Conservation (phyloP, 2,888 invertebrate species). For the Acholoe squamosa region DNA sequence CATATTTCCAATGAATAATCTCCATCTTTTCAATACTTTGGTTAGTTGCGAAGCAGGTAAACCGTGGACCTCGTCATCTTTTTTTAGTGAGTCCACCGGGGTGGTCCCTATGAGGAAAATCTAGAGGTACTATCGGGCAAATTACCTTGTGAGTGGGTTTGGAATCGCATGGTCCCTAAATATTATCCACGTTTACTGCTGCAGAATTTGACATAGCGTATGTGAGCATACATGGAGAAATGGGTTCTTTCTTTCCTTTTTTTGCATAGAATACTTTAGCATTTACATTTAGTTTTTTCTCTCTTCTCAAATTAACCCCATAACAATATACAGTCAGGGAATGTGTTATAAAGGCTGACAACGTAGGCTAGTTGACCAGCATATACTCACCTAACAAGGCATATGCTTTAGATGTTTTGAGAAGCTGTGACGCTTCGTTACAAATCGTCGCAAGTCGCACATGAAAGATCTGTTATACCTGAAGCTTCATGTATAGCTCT, state of each 20-base stretch:
- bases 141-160: neutral
- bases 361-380: neutral
- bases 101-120: slow-evolving; percentile 17
- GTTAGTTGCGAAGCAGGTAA: neutral
- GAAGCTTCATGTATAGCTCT: too few relatives aligned
- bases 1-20: neutral
- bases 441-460: too few relatives aligned
- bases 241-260: neutral
- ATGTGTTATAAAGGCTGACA: neutral
- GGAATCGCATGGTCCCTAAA: neutral
- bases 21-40: neutral
- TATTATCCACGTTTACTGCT: neutral
- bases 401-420: too few relatives aligned
- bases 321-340: neutral
- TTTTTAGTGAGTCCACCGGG: neutral
- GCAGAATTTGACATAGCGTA: neutral
- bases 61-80: slow-evolving; percentile 14
- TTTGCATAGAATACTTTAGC: neutral
- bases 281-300: neutral
- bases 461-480: too few relatives aligned
- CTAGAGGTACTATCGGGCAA: slow-evolving; percentile 4
- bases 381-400: too few relatives aligned
- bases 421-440: too few relatives aligned
- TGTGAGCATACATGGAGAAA: neutral
- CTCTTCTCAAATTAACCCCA: neutral